Evolutionary conservation across 2,797 vertebrate genomes (phyloP), one percentile per base, ranked within the genome.

Genomic region (Pitangus sulphuratus): DNA sequence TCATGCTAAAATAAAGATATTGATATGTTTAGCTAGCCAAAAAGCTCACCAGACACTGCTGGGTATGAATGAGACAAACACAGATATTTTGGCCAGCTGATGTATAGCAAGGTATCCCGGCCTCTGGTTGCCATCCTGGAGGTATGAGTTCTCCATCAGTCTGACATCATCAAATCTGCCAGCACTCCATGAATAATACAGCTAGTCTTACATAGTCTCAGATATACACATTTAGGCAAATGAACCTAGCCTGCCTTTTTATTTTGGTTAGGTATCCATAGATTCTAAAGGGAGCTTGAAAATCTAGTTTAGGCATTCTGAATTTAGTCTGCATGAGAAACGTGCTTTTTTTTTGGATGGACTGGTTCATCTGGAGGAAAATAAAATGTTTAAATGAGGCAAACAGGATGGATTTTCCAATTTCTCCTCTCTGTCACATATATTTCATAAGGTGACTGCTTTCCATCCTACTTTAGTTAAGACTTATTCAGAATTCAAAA

Each of bases 241-340:
- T 25, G 13, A 80, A 48, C 5, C 5, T 84, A 72, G 2, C 12
- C 5, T 1, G 1, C 0, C 0, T 22, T 47, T 25, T 47, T 56
- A 13, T 39, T 69, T 65, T 51, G 14, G 5, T 39, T 69, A 39
- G 4, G 12, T 35, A 10, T 31, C 12, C 7, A 56, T 45, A 64
- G 69, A 33, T 50, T 74, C n/a, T 57, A 60, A 65, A 20, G 14
- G 10, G 18, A 69, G 39, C 6, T 26, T 42, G 12, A 17, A 44
- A 4, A 31, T 47, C 15, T 50, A 30, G 12, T 51, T 89, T 40
- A 57, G 19, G 12, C 20, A 31, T 56, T 77, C 13, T 47, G 30
- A 51, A 51, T 39, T 69, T 61, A 57, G 19, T 26, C 25, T 57
- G 2, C 15, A 10, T 44, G 37, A 90, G 81, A 74, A 21, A 31